Evolutionary conservation across 92 coral and sea anemone genomes (phyloP), one percentile per base, ranked within the genome.

Genomic region (Parazoanthus darwini): DNA sequence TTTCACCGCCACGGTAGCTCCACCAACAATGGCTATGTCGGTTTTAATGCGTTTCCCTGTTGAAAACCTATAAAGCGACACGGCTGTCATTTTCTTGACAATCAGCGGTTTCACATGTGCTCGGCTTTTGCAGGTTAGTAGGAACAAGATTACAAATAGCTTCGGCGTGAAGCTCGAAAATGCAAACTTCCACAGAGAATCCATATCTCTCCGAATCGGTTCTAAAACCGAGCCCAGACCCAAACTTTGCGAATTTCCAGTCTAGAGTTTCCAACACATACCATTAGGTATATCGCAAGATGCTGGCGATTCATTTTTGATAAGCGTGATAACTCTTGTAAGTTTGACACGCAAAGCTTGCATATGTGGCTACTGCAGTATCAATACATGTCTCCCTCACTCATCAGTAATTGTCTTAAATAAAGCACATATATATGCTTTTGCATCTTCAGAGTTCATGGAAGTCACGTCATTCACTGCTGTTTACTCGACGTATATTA

Each of bases 221-320:
- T 67, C 73, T 91, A 91, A 20, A 88, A 90, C n/a, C 87, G 86
- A 85, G 90, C 90, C 89, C 87, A 88, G 73, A 68, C 93, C 93
- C 89, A 91, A 79, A 86, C 92, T 68, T 81, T 84, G 33, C 85
- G 75, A 79, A 20, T 76, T 15, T 76, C 29, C 9, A 76, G 80
- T 76, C 29, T 39, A 76, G 50, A 16, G 29, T 76, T 76, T 76
- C 56, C 33, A 76, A 39, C 54, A 38, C 26, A 4, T 13, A 76
- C 10, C 1, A 76, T 39, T 76, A 26, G 26, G 80, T 76, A 0
- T 15, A 50, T 48, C 65, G 25, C 39, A 7, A 54, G 84, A 79
- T 25, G 54, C 51, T 25, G 80, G 71, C 71, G 71, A 26, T 51
- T 48, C 42, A 80, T 54, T 25, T 14, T 22, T 43, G 63, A 46